phyloP scores from a whole-genome alignment of 2,113 vertebrate genomes.

The Seriola quinqueradiata region DNA sequence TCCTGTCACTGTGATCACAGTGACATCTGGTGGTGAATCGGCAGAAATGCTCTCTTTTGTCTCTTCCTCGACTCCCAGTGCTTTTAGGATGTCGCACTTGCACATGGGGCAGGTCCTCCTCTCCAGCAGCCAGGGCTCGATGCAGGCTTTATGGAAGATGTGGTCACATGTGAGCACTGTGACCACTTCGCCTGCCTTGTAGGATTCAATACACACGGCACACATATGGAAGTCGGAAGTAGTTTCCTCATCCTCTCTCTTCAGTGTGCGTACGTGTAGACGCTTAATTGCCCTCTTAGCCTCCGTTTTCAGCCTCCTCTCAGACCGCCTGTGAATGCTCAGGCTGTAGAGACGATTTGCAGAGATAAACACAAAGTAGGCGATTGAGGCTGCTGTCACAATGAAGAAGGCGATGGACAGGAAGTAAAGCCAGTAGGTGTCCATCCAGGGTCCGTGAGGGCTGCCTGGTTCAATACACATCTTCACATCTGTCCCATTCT shows the following conservation, averaged over 20 bases:
- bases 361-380: slow-evolving; percentile 81
- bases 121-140: slow-evolving; percentile 95
- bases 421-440: slow-evolving; percentile 82
- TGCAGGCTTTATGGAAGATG: slow-evolving; percentile 92
- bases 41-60: slow-evolving; percentile 42
- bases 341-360: slow-evolving; percentile 73
- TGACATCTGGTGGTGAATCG: slow-evolving; percentile 67
- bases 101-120: slow-evolving; percentile 95
- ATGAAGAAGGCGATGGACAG: slow-evolving; percentile 83
- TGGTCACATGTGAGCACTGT: slow-evolving; percentile 95
- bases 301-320: slow-evolving; percentile 88
- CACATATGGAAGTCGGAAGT: slow-evolving; percentile 88
- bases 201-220: slow-evolving; percentile 93
- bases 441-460: slow-evolving; percentile 73
- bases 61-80: slow-evolving; percentile 88
- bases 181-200: slow-evolving; percentile 90
- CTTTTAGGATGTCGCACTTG: slow-evolving; percentile 94
- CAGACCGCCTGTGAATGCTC: slow-evolving; percentile 50
- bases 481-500: slow-evolving; percentile 61
- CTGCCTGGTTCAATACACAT: slow-evolving; percentile 65
- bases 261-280: slow-evolving; percentile 89
- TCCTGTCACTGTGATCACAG: slow-evolving; percentile 72
- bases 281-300: slow-evolving; percentile 91
- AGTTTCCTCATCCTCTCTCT: slow-evolving; percentile 90
- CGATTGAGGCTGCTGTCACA: slow-evolving; percentile 74